Percentiles rank a stretch among this genome's conserved stretches.
Evolutionary conservation across 2,797 vertebrate species (phyloP).

Genomic region (Gadopsis bispinosus): DNA sequence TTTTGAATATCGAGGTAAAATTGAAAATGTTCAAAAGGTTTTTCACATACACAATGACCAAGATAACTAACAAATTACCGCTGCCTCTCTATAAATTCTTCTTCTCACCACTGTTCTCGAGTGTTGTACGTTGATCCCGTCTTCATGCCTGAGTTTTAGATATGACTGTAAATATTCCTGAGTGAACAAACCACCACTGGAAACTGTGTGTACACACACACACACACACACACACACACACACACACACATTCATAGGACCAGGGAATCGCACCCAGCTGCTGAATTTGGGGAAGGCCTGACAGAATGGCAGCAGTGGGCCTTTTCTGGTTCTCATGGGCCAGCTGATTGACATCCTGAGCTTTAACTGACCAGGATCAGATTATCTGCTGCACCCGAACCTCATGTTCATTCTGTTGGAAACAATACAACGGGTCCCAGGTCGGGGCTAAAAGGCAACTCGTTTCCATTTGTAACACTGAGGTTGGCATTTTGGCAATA

Average conservation of each 20-base stretch:
- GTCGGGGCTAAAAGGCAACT: constrained; percentile 3
- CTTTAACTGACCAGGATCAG: constrained; percentile 45
- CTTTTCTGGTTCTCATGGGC: constrained; percentile 50
- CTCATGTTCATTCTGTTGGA: neutral
- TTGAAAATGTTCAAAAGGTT: neutral
- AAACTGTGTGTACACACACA: constrained; percentile 8
- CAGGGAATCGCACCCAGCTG: constrained; percentile 81
- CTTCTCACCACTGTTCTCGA: constrained; percentile 57
- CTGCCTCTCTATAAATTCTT: neutral
- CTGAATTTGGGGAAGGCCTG: constrained; percentile 82
- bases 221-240: constrained; percentile 20
- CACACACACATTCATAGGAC: constrained; percentile 23
- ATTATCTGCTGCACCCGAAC: neutral
- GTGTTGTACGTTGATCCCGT: constrained; percentile 42
- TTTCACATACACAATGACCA: neutral
- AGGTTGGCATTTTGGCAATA: constrained; percentile 27
- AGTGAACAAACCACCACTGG: constrained; percentile 35
- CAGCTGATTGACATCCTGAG: constrained; percentile 46
- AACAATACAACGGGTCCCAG: constrained; percentile 11
- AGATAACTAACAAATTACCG: neutral
- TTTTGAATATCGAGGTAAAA: neutral
- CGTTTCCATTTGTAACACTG: neutral
- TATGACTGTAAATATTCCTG: constrained; percentile 35
- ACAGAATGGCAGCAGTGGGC: constrained; percentile 70
- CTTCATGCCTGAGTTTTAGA: constrained; percentile 68